These are phyloP conservation scores for Semotilus atromaculatus DNA, from an alignment of 2,797 vertebrate species.

Conservation along the genomic window DNA sequence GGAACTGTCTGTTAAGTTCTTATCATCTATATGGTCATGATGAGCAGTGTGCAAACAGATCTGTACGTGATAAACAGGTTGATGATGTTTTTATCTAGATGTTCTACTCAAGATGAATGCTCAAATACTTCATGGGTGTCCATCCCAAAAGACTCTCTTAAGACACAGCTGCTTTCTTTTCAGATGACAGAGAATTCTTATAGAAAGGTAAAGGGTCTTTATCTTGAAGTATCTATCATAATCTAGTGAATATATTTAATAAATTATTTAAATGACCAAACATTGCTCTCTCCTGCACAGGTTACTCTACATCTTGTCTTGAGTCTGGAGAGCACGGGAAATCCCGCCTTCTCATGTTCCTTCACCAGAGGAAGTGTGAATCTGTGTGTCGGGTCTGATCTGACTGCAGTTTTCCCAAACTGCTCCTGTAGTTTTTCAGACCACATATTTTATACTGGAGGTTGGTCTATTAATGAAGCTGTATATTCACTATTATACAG, in stretches of 20 bases:
- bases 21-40: background rate
- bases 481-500: background rate
- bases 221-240: background rate
- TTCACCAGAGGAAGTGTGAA: background rate
- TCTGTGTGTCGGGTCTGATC: background rate
- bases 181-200: slow-evolving; percentile 2
- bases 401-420: slow-evolving; percentile 59
- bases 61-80: too few species aligned
- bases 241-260: background rate
- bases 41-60: background rate
- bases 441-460: slow-evolving; percentile 33
- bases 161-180: slow-evolving; percentile 66
- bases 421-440: slow-evolving; percentile 67
- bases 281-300: slow-evolving; percentile 50
- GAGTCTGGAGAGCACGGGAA: background rate
- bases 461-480: slow-evolving; percentile 55
- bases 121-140: slow-evolving; percentile 67
- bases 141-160: slow-evolving; percentile 61
- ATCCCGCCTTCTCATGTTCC: slow-evolving; percentile 57
- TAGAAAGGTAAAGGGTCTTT: slow-evolving; percentile 57
- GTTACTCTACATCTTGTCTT: slow-evolving; percentile 61
- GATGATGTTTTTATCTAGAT: slow-evolving; percentile 59
- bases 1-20: too few species aligned
- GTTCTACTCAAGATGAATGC: slow-evolving; percentile 69
- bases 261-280: background rate